phyloP scores from a whole-genome alignment of 2,888 invertebrate genomes.

The Holacanthella duospinosa region DNA sequence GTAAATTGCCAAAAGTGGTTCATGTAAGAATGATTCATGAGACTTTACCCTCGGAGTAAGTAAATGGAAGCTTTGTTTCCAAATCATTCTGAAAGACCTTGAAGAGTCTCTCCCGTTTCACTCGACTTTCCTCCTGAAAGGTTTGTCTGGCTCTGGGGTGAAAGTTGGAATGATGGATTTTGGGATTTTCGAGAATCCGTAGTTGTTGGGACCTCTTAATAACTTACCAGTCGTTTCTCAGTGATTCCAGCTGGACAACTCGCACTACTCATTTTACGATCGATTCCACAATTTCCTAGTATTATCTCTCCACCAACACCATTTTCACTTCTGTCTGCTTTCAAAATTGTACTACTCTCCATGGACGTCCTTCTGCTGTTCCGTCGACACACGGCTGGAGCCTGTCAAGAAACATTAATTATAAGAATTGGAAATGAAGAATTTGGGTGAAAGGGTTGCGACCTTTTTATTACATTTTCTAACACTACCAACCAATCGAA shows the following conservation, averaged over 20 bases:
- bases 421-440: conserved; percentile 5
- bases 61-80: not conserved
- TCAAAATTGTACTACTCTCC: conserved; percentile 22
- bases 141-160: conserved; percentile 2
- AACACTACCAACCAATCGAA: too few relatives aligned
- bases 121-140: not conserved
- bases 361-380: conserved; percentile 35
- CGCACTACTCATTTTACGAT: conserved; percentile 38
- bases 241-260: conserved; percentile 37
- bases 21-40: conserved; percentile 2
- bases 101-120: not conserved
- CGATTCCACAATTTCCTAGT: conserved; percentile 38
- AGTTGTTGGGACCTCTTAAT: conserved; percentile 10
- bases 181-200: not conserved
- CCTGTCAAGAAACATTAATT: conserved; percentile 35
- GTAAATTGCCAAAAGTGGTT: not conserved
- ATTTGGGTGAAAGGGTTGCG: too few relatives aligned
- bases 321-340: conserved; percentile 25
- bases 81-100: too few relatives aligned
- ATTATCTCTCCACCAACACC: conserved; percentile 36
- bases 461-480: too few relatives aligned
- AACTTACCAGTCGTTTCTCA: conserved; percentile 38
- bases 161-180: not conserved
- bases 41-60: not conserved
- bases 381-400: conserved; percentile 34